A percentile compares a stretch with the other conserved stretches of the same genome.
These are phyloP conservation scores for Philypnodon macrostomus DNA, from an alignment of 2,797 vertebrate genomes.

Conservation along the genomic window DNA sequence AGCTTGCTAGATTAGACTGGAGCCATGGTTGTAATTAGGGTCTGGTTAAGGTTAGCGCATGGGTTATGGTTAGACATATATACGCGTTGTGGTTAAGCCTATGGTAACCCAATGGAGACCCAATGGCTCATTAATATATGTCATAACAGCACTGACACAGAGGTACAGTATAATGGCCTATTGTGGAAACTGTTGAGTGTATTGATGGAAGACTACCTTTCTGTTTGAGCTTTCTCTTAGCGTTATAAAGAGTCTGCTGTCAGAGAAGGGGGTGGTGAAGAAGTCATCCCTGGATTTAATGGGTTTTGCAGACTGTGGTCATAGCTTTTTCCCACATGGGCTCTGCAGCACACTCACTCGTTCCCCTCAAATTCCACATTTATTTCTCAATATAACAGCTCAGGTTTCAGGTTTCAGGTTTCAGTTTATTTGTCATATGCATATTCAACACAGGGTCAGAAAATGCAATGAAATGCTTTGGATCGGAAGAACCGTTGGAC, in stretches of 20 bases:
- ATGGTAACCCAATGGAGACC: conserved; percentile 22
- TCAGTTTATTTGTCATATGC: too few species aligned
- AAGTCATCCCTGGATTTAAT: conserved; percentile 65
- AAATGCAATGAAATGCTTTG: too few species aligned
- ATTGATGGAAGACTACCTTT: conserved; percentile 24
- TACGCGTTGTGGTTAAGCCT: conserved; percentile 19
- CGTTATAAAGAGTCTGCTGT: conserved; percentile 66
- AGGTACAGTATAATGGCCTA: conserved; percentile 4
- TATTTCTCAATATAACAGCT: too few species aligned
- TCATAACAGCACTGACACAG: conserved; percentile 13
- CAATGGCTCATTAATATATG: conserved; percentile 14
- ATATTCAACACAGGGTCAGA: too few species aligned
- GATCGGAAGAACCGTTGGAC: too few species aligned
- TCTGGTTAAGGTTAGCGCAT: conserved; percentile 34
- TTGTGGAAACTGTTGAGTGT: conserved; percentile 15
- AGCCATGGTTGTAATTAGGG: conserved; percentile 32
- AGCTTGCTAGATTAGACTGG: conserved; percentile 26
- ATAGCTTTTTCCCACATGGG: conserved; percentile 37
- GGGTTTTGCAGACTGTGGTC: conserved; percentile 66
- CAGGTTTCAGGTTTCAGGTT: too few species aligned
- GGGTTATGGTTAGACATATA: conserved; percentile 22
- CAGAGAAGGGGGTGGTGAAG: conserved; percentile 32
- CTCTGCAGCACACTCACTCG: conserved; percentile 6
- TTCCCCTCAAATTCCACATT: conserved; percentile 4
- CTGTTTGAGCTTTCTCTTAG: conserved; percentile 47